phyloP scores from a whole-genome alignment of 2,888 invertebrate genomes.

The Ectemnius continuus region DNA sequence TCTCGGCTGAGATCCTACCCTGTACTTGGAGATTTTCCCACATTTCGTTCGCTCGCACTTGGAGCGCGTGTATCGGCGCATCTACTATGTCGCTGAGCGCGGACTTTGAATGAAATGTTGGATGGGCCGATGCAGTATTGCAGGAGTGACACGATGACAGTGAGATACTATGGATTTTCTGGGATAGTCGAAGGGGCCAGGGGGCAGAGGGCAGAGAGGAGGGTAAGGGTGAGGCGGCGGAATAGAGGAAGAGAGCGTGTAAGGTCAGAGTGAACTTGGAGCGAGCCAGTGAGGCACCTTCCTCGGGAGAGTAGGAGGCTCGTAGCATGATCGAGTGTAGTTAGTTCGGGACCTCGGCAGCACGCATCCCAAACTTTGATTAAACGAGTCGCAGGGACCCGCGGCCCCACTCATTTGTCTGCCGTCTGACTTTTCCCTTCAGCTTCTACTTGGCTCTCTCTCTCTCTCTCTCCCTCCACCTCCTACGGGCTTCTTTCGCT shows the following conservation, averaged over 20 bases:
- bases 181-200: neutral
- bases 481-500: neutral
- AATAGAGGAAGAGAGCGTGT: neutral
- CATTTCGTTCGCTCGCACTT: neutral
- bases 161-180: neutral
- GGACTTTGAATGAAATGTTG: too few species aligned
- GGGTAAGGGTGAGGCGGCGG: too few species aligned
- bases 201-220: neutral
- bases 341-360: conserved; percentile 68
- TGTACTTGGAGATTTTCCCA: neutral
- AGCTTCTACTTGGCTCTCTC: conserved; percentile 7
- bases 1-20: neutral
- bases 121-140: too few species aligned
- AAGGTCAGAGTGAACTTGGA: conserved; percentile 8
- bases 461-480: neutral
- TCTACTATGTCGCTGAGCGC: too few species aligned
- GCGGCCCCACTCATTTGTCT: conserved; percentile 65
- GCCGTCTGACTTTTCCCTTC: conserved; percentile 52
- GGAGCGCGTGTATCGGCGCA: neutral
- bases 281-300: conserved; percentile 34
- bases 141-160: neutral
- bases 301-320: conserved; percentile 28
- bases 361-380: conserved; percentile 75
- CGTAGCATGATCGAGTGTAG: conserved; percentile 72
- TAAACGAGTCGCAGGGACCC: conserved; percentile 69